Conservation (phyloP, 2,888 invertebrate genomes). For the Noctua comes region DNA sequence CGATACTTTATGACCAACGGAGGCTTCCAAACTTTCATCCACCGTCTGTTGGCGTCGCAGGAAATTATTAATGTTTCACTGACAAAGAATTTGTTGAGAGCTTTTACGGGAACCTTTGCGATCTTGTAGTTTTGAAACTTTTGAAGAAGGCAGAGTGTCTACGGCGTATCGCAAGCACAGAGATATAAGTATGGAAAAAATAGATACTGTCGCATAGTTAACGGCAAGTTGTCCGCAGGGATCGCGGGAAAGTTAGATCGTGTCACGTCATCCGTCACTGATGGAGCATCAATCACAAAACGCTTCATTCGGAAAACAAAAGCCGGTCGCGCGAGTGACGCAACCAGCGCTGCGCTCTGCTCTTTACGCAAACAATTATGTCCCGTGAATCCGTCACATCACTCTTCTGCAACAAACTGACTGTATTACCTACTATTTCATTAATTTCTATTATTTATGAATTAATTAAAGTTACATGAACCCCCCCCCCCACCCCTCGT, state of each 20-base stretch:
- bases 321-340: not conserved
- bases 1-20: not conserved
- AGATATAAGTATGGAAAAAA: not conserved
- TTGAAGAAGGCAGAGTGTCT: no score
- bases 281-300: constrained; percentile 3
- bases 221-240: not conserved
- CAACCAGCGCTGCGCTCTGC: constrained; percentile 5
- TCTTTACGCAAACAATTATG: not conserved
- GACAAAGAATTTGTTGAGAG: not conserved
- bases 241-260: not conserved
- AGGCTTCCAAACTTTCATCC: not conserved
- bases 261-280: not conserved
- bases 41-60: not conserved
- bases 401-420: not conserved
- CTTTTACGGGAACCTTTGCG: no score
- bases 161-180: not conserved
- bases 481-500: no score
- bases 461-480: not conserved
- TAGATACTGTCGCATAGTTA: not conserved
- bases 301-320: not conserved
- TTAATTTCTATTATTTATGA: not conserved
- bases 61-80: not conserved
- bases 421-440: not conserved
- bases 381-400: not conserved
- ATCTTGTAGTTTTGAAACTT: no score